Conservation (phyloP, 2,797 vertebrate genomes). For the Chaenodraco wilsoni region DNA sequence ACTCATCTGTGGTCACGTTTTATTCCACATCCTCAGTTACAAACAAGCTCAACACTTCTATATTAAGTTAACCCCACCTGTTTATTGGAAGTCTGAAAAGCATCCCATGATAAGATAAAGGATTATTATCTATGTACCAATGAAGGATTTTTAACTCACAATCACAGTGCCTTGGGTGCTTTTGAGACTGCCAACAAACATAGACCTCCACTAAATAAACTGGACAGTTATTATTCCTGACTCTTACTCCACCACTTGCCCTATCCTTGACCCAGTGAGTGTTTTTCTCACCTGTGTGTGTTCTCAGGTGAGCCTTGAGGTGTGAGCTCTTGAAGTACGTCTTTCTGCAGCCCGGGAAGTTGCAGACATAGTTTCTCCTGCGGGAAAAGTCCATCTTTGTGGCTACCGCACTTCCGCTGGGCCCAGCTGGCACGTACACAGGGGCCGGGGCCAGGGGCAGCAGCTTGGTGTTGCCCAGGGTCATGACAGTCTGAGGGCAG, state of each 20-base stretch:
- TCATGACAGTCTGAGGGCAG: slow-evolving; percentile 87
- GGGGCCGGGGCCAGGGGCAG: slow-evolving; percentile 96
- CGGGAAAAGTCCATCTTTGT: slow-evolving; percentile 93
- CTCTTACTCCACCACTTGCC: no score
- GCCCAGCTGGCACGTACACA: slow-evolving; percentile 88
- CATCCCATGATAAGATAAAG: no score
- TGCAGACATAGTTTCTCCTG: slow-evolving; percentile 94
- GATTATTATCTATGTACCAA: no score
- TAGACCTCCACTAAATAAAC: no score
- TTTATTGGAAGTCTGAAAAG: no score
- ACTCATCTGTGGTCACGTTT: slow-evolving; percentile 22
- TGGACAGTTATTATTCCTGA: no score
- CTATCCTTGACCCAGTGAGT: no score
- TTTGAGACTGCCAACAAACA: no score
- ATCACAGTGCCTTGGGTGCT: no score
- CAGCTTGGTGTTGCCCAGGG: slow-evolving; percentile 91
- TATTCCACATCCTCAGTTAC: slow-evolving; percentile 23
- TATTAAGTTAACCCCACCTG: not conserved
- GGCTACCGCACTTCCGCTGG: slow-evolving; percentile 69
- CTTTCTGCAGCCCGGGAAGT: slow-evolving; percentile 93
- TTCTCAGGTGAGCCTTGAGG: slow-evolving; percentile 98
- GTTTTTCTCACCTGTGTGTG: slow-evolving; percentile 91
- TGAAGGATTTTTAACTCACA: no score
- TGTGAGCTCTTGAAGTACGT: slow-evolving; percentile 99
- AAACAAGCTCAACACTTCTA: not conserved